phyloP scores from a whole-genome alignment of 2,113 vertebrate genomes.

The Paramormyrops kingsleyae region DNA sequence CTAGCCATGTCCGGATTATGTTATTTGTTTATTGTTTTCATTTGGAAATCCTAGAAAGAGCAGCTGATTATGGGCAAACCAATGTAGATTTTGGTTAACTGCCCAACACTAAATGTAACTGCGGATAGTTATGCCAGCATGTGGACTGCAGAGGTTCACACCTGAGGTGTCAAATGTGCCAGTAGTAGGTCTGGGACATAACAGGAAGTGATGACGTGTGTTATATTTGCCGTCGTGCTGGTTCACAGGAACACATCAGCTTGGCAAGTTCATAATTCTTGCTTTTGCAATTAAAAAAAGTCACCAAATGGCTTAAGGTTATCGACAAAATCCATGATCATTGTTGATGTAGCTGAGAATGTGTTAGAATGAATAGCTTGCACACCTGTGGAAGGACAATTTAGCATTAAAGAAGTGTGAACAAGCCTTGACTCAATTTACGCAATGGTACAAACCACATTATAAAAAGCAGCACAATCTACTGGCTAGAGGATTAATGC shows the following conservation, averaged over 20 bases:
- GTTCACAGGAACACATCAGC: background rate
- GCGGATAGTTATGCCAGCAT: background rate
- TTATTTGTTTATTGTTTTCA: background rate
- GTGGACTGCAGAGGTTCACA: background rate
- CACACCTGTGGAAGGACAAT: background rate
- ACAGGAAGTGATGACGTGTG: background rate
- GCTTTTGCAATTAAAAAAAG: background rate
- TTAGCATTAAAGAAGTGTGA: background rate
- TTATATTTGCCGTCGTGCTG: background rate
- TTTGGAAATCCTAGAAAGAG: background rate
- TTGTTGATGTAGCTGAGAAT: background rate
- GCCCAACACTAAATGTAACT: background rate
- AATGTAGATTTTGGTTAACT: background rate
- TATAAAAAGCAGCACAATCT: background rate
- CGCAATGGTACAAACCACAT: background rate
- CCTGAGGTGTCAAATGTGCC: background rate
- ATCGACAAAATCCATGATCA: background rate
- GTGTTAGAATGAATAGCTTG: background rate
- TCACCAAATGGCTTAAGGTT: background rate
- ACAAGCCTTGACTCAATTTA: background rate
- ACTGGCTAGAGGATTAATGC: background rate
- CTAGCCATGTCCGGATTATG: background rate
- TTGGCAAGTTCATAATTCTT: background rate
- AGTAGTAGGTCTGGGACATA: background rate
- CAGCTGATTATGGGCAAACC: background rate